Conservation (phyloP, 2,797 vertebrate species). For the Protosalanx chinensis region DNA sequence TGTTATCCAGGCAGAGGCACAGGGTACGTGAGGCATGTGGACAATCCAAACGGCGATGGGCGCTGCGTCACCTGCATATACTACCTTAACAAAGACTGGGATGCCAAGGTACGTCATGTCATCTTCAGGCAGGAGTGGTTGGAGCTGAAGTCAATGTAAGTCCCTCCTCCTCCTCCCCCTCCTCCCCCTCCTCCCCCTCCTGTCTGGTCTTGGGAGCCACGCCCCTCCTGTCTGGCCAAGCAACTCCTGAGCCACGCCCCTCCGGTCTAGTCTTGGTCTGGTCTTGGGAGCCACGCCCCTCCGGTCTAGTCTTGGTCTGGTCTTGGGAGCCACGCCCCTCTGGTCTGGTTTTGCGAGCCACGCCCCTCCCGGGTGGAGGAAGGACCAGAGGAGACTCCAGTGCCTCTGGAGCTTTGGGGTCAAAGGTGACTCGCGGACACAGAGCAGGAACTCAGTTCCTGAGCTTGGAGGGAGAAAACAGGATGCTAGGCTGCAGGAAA, state of each 20-base stretch:
- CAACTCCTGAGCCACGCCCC: too few relatives aligned
- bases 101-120: slow-evolving; percentile 82
- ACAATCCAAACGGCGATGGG: slow-evolving; percentile 93
- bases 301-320: too few relatives aligned
- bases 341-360: neutral
- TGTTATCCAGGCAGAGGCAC: slow-evolving; percentile 95
- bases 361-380: neutral
- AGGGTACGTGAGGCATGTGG: slow-evolving; percentile 92
- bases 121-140: too few relatives aligned
- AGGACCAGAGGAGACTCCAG: neutral
- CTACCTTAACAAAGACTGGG: slow-evolving; percentile 97
- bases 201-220: too few relatives aligned
- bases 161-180: too few relatives aligned
- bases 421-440: slow-evolving; percentile 1
- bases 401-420: neutral
- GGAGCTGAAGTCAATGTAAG: too few relatives aligned
- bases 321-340: too few relatives aligned
- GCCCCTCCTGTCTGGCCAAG: too few relatives aligned
- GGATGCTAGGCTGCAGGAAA: slow-evolving; percentile 21
- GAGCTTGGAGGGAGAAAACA: slow-evolving; percentile 29
- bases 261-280: too few relatives aligned
- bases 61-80: slow-evolving; percentile 97
- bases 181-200: too few relatives aligned
- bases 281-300: too few relatives aligned
- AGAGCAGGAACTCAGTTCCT: slow-evolving; percentile 23